These are phyloP conservation scores for Tadarida brasiliensis DNA, from an alignment of 2,797 vertebrate species.

Conservation along the genomic window DNA sequence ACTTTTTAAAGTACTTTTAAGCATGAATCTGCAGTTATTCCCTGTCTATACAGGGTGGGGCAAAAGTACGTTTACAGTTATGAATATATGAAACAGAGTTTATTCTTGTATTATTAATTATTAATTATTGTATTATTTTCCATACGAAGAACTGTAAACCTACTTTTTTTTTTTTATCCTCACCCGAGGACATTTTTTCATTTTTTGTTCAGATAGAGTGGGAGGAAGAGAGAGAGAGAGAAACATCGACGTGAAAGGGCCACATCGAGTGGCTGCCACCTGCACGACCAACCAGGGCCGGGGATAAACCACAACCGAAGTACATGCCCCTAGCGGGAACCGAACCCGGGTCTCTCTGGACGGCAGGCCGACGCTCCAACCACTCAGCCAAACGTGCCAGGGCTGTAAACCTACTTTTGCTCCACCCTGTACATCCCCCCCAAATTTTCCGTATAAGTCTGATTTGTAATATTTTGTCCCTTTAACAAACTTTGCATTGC, in stretches of 20 bases:
- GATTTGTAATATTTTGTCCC: not conserved
- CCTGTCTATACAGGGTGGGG: not conserved
- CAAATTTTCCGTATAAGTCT: slow-evolving; percentile 1
- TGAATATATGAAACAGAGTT: not conserved
- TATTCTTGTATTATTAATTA: not conserved
- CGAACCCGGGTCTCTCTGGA: no score
- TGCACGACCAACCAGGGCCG: no score
- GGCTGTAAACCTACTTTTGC: not conserved
- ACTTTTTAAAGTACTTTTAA: not conserved
- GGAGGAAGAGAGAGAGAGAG: no score
- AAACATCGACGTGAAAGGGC: no score
- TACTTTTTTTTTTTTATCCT: no score
- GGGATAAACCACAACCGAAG: no score
- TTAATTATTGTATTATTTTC: not conserved
- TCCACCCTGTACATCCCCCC: not conserved
- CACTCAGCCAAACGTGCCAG: no score
- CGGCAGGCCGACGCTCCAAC: no score
- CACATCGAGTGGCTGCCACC: no score
- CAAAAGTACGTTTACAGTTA: not conserved
- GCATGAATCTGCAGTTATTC: not conserved
- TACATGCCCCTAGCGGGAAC: no score
- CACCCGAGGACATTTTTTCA: no score
- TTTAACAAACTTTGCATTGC: not conserved
- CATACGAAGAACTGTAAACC: not conserved
- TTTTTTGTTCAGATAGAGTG: no score